Evolutionary conservation across 2,888 invertebrate species (phyloP).

Genomic region (Frankliniella intonsa): DNA sequence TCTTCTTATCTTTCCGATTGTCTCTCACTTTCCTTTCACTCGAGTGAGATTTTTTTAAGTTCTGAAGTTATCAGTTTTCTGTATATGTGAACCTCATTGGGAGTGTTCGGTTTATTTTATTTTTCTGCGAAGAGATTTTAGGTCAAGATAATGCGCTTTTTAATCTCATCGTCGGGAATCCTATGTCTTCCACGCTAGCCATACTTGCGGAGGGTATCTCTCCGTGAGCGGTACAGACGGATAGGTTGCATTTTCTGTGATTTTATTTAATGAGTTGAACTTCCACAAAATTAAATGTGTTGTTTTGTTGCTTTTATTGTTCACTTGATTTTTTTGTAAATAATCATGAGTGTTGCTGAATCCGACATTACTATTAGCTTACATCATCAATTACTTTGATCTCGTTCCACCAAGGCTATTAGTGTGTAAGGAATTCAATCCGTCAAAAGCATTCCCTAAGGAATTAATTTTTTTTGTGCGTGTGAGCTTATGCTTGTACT

Average conservation of each 20-base stretch:
- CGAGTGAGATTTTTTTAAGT: no score
- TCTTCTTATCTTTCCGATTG: no score
- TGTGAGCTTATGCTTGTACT: not conserved
- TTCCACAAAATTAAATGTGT: not conserved
- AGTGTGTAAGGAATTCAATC: not conserved
- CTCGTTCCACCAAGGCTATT: not conserved
- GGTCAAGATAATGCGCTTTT: not conserved
- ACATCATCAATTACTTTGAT: not conserved
- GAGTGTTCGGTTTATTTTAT: not conserved
- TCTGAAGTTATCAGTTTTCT: not conserved
- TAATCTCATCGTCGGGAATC: not conserved
- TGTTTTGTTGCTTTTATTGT: not conserved
- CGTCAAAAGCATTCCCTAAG: not conserved
- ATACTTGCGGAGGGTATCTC: not conserved
- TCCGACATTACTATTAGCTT: not conserved
- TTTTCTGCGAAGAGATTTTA: not conserved
- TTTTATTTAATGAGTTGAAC: constrained; percentile 13
- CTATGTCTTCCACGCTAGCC: constrained; percentile 13
- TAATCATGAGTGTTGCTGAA: not conserved
- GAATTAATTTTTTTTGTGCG: not conserved
- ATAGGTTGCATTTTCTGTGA: constrained; percentile 3
- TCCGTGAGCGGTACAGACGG: not conserved
- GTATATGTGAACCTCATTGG: not conserved
- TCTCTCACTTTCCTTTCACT: no score
- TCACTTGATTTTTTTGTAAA: not conserved